phyloP scores from a whole-genome alignment of 2,113 vertebrate genomes.

The Channa maculata region DNA sequence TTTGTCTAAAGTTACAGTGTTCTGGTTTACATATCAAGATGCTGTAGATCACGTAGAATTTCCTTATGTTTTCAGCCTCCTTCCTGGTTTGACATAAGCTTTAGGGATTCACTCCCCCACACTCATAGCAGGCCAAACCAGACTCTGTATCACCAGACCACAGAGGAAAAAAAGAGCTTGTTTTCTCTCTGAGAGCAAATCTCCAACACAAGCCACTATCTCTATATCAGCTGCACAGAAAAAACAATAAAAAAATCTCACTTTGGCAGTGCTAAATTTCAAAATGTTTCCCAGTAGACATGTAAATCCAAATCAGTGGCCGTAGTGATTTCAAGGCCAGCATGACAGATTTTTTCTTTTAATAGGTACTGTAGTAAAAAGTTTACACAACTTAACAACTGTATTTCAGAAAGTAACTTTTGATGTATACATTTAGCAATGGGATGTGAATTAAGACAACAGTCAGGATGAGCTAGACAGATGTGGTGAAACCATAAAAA shows the following conservation, averaged over 20 bases:
- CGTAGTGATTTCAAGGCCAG: conserved; percentile 19
- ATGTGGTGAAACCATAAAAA: conserved; percentile 40
- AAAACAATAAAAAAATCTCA: conserved; percentile 40
- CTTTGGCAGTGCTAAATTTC: conserved; percentile 50
- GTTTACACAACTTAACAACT: conserved; percentile 10
- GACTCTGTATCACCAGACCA: conserved; percentile 36
- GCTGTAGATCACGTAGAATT: conserved; percentile 40
- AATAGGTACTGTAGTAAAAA: neutral
- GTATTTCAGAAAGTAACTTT: too few species aligned
- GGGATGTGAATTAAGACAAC: conserved; percentile 47
- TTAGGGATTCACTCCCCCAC: conserved; percentile 53
- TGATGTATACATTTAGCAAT: neutral
- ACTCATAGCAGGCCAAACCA: conserved; percentile 42
- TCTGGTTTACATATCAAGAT: conserved; percentile 49
- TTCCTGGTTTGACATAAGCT: conserved; percentile 66
- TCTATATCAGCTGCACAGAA: conserved; percentile 63
- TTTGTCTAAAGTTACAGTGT: conserved; percentile 36
- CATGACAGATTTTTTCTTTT: conserved; percentile 33
- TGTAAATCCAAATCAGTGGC: conserved; percentile 33
- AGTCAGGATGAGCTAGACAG: conserved; percentile 36
- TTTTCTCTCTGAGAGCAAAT: conserved; percentile 59
- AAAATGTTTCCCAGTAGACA: conserved; percentile 55
- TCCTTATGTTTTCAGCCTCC: conserved; percentile 53
- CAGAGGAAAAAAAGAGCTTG: conserved; percentile 56
- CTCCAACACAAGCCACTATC: conserved; percentile 47